Evolutionary conservation across 2,888 invertebrate genomes (phyloP).

Genomic region (Lasioglossum morio): DNA sequence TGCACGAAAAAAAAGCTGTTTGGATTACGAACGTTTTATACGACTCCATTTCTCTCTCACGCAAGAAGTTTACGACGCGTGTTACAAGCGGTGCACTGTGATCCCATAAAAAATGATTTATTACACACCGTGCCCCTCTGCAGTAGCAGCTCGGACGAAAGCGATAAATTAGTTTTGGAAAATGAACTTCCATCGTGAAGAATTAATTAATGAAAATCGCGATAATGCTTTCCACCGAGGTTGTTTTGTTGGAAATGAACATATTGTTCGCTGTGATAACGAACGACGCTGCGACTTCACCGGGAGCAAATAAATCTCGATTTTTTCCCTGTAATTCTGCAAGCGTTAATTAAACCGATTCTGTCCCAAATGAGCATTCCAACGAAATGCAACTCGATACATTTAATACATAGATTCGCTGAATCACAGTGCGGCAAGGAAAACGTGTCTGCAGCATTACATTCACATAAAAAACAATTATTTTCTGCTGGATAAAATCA

Average conservation of each 20-base stretch:
- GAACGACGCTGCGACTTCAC: background rate
- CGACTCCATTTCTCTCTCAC: background rate
- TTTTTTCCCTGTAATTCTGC: background rate
- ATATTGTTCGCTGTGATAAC: background rate
- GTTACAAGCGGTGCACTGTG: background rate
- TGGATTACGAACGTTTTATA: background rate
- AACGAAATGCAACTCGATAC: background rate
- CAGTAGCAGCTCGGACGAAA: background rate
- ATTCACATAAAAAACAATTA: background rate
- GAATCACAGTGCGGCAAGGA: background rate
- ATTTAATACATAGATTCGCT: background rate
- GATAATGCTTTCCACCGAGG: background rate
- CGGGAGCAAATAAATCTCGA: background rate
- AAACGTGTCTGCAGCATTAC: too few species aligned
- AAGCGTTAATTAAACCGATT: background rate
- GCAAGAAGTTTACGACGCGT: slow-evolving; percentile 2
- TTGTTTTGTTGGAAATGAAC: background rate
- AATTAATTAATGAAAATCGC: background rate
- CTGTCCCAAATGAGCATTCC: background rate
- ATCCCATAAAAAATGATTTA: background rate
- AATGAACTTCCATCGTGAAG: background rate
- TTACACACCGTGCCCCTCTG: background rate
- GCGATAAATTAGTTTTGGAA: background rate
- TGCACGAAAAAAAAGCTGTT: background rate
- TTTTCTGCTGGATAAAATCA: background rate